Evolutionary conservation across 2,113 vertebrate genomes (phyloP).

Genomic region (Alaudala cheleensis): DNA sequence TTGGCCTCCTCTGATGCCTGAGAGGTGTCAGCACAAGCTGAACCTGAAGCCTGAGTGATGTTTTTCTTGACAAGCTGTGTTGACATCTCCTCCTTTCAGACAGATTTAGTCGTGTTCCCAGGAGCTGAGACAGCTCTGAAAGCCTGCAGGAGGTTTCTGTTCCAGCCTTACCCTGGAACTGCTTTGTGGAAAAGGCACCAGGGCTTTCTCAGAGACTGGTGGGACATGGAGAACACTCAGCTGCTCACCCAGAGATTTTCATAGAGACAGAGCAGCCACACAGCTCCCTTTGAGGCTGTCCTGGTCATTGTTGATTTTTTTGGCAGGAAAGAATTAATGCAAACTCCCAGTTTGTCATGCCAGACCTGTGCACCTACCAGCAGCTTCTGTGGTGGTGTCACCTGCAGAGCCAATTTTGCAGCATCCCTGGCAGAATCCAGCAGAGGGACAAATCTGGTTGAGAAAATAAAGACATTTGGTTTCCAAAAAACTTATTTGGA

Average conservation of each 20-base stretch:
- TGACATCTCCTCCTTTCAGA: neutral
- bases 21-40: neutral
- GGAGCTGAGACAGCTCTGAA: neutral
- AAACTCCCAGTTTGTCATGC: neutral
- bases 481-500: neutral
- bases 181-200: neutral
- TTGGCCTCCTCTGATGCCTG: neutral
- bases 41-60: slow-evolving; percentile 3
- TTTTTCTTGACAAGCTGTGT: slow-evolving; percentile 7
- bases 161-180: neutral
- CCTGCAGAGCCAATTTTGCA: neutral
- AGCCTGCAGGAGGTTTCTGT: neutral
- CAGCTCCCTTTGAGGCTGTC: neutral
- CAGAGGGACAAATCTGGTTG: neutral
- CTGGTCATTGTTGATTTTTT: neutral
- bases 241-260: neutral
- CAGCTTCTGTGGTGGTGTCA: neutral
- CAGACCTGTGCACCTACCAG: neutral
- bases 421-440: neutral
- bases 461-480: neutral
- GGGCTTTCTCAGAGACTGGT: neutral
- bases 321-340: neutral
- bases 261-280: neutral
- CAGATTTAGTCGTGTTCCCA: neutral
- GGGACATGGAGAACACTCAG: neutral